Evolutionary conservation across 1,140 invertebrate genomes (phyloP), one percentile per base, ranked within the genome.

Genomic region (Drosophila nebulosa): DNA sequence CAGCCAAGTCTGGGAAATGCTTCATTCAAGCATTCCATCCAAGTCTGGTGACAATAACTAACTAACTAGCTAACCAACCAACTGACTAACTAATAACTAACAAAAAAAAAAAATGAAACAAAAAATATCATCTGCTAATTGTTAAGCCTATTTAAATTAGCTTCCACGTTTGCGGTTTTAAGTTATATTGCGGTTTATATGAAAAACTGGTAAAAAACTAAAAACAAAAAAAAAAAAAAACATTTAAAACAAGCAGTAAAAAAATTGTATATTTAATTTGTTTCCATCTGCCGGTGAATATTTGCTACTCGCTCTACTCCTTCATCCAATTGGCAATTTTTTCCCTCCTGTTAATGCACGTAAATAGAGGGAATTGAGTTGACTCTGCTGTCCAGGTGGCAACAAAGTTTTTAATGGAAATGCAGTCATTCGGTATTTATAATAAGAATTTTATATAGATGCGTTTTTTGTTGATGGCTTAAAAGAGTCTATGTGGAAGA

Each of bases 221-320:
- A 36, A 53, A 51, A 72, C 36, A n/a, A 27, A 0, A 30, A 16
- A 56, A 69, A 22, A 52, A 65, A 58, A 53, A 14, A 42, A 39
- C 30, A 10, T 9, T 52, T 3, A 50, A 26, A 27, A 32, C 46
- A 26, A 52, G 9, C 22, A 14, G 35, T 58, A 58, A 60, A 32
- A 36, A 80, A 81, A 86, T 42, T 78, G 81, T 81, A 65, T 52
- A 61, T 85, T 79, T 79, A 86, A 80, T 86, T 80, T 72, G 64
- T 77, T 85, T 86, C 14, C 51, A 32, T 4, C 36, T 9, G 42
- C 18, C 26, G 35, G 46, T 36, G 53, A 39, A 66, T 61, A 64
- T 63, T 71, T 78, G 60, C 74, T 24, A 21, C 67, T 24, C 55
- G 36, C 22, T 58, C 64, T 56, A 18, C 16, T 7, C 16, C 36